Evolutionary conservation across 2,888 invertebrate species (phyloP).

Genomic region (Hipparchia sbordonii): DNA sequence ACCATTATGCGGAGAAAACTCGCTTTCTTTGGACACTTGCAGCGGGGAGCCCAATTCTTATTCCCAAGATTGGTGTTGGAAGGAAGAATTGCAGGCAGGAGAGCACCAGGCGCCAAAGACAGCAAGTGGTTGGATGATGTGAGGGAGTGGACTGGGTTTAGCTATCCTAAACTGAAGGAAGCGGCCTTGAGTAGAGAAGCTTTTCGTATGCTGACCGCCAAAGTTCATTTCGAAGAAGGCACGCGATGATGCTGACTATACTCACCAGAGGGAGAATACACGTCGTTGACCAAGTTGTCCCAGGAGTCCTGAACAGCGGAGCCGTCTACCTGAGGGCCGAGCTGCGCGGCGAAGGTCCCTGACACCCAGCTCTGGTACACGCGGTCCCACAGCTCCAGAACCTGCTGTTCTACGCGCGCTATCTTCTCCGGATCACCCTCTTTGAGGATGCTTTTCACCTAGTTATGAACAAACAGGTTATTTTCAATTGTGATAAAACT

Average conservation of each 20-base stretch:
- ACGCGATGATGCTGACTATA: not conserved
- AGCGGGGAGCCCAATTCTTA: no score
- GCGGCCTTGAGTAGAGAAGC: no score
- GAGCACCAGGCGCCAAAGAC: no score
- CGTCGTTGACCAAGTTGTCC: slow-evolving; percentile 87
- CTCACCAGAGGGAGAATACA: slow-evolving; percentile 89
- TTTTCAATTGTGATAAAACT: not conserved
- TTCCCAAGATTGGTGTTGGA: no score
- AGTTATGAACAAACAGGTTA: slow-evolving; percentile 20
- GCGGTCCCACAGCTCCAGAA: slow-evolving; percentile 96
- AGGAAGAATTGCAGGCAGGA: no score
- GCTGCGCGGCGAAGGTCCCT: slow-evolving; percentile 78
- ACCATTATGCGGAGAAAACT: no score
- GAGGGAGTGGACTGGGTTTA: no score
- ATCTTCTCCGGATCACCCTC: slow-evolving; percentile 92
- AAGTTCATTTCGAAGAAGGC: no score
- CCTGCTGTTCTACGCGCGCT: slow-evolving; percentile 92
- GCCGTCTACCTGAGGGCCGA: slow-evolving; percentile 89
- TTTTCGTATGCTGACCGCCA: no score
- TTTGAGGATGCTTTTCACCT: slow-evolving; percentile 90
- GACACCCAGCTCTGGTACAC: slow-evolving; percentile 96
- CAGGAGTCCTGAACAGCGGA: slow-evolving; percentile 88
- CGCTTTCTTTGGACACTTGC: no score
- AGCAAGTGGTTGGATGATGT: no score
- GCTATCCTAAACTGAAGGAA: no score